phyloP scores from a whole-genome alignment of 64 coral and sea anemone genomes.

The Stylophora pistillata region DNA sequence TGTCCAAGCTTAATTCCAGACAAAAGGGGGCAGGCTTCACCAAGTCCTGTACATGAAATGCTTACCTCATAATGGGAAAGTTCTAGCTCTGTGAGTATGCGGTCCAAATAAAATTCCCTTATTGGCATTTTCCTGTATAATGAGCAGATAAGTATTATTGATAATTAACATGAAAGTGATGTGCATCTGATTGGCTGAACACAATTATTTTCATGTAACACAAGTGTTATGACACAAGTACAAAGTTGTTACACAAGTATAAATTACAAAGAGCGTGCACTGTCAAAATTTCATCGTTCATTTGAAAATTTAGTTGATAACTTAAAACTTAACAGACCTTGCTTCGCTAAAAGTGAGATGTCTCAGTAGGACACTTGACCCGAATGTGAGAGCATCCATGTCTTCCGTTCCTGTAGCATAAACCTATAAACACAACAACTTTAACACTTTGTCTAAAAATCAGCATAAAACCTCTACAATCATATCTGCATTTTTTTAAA shows the following conservation, averaged over 20 bases:
- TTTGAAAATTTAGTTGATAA: not conserved
- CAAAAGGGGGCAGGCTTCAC: no score
- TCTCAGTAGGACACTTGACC: constrained; percentile 77
- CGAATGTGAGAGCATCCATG: constrained; percentile 98
- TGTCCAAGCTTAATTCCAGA: no score
- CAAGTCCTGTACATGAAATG: no score
- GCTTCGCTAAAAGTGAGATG: constrained; percentile 99
- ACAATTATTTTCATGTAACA: no score
- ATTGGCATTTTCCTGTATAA: constrained; percentile 90
- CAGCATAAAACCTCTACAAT: not conserved
- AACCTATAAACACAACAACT: constrained; percentile 49
- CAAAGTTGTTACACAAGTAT: not conserved
- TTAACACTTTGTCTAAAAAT: not conserved
- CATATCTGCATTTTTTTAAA: not conserved
- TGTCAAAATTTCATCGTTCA: not conserved
- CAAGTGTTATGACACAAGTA: no score
- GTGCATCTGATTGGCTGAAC: no score
- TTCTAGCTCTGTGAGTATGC: constrained; percentile 73
- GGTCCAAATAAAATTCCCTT: constrained; percentile 85
- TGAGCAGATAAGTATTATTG: not conserved
- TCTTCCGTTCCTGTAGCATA: constrained; percentile 99
- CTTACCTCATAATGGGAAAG: constrained; percentile 91
- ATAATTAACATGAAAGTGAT: no score
- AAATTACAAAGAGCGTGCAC: not conserved
- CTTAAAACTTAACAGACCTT: constrained; percentile 54